These are phyloP conservation scores for Acanthiza pusilla DNA, from an alignment of 2,797 vertebrate genomes.

Conservation along the genomic window DNA sequence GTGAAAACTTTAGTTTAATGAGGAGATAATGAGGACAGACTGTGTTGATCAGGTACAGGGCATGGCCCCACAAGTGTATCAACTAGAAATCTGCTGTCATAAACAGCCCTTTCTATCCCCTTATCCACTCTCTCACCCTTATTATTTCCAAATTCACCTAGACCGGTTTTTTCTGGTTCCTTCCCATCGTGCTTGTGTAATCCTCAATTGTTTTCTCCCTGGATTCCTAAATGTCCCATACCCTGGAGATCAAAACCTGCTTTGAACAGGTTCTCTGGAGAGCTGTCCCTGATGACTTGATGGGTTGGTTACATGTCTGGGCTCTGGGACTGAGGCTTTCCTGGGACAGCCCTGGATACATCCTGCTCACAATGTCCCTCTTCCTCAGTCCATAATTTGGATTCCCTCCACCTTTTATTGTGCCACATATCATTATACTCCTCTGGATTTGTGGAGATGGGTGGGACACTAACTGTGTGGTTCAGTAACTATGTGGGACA, in stretches of 20 bases:
- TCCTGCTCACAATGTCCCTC: neutral
- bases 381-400: neutral
- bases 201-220: neutral
- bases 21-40: neutral
- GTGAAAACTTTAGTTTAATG: neutral
- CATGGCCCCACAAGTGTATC: neutral
- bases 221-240: no score
- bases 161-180: neutral
- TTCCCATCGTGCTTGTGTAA: neutral
- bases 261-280: neutral
- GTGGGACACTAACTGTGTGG: neutral
- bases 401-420: neutral
- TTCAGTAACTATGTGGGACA: no score
- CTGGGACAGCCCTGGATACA: neutral
- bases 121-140: neutral
- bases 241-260: rapidly evolving
- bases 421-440: no score
- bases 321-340: neutral
- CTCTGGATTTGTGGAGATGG: neutral
- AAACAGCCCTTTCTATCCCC: neutral
- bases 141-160: neutral
- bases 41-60: neutral
- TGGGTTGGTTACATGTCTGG: neutral
- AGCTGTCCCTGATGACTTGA: neutral
- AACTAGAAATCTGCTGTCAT: neutral